Percentiles rank a stretch among this genome's conserved stretches.
phyloP scores from a whole-genome alignment of 92 coral and sea anemone species.

The Siderastrea siderea region DNA sequence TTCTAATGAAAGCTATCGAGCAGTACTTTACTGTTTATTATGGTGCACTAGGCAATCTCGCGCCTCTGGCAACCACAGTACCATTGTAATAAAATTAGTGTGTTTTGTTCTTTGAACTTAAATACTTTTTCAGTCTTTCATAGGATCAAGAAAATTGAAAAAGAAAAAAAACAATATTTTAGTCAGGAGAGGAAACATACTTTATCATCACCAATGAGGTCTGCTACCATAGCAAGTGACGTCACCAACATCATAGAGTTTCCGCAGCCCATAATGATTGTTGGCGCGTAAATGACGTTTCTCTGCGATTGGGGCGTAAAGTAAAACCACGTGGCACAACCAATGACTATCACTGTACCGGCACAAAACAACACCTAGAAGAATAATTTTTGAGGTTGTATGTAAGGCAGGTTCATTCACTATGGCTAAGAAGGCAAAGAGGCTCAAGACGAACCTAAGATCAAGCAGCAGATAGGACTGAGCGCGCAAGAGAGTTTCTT shows the following conservation, averaged over 20 bases:
- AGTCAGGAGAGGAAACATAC: conserved; percentile 5
- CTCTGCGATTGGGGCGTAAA: conserved; percentile 74
- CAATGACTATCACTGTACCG: conserved; percentile 71
- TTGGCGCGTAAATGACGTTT: conserved; percentile 84
- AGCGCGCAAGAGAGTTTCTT: too few species aligned
- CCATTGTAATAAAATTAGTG: too few species aligned
- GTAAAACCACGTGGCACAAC: conserved; percentile 81
- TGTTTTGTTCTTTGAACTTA: too few species aligned
- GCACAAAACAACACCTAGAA: conserved; percentile 81
- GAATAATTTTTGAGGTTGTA: neutral
- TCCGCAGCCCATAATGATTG: conserved; percentile 84
- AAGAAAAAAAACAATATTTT: neutral
- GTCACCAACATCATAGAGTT: conserved; percentile 89
- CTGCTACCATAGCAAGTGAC: conserved; percentile 91
- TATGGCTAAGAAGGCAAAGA: neutral
- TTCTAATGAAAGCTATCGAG: too few species aligned
- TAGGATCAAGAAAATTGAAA: too few species aligned
- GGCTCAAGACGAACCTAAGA: neutral
- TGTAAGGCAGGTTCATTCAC: neutral
- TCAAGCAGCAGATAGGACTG: too few species aligned
- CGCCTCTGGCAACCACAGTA: too few species aligned
- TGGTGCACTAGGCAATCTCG: too few species aligned
- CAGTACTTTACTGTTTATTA: too few species aligned
- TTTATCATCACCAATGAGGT: conserved; percentile 88
- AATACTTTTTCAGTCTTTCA: too few species aligned